Evolutionary conservation across 2,888 invertebrate species (phyloP), one percentile per base, ranked within the genome.

Genomic region (Scelioninae gen. 1): DNA sequence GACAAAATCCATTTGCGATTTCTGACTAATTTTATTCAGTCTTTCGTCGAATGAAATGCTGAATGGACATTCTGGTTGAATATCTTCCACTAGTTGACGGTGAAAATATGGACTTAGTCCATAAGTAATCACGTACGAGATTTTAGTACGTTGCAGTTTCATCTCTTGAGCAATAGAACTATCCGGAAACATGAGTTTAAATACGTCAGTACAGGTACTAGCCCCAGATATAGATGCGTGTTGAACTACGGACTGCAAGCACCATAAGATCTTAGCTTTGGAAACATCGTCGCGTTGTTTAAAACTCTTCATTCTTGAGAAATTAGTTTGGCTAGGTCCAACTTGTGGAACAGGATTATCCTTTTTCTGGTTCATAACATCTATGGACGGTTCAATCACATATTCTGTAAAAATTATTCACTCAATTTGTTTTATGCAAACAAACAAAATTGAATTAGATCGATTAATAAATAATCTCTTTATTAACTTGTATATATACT

Each of bases 1-100:
- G 7, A 76, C 31, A 10, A 89, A 49, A 71, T 88, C 88, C 86
- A 89, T 89, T 82, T 88, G 87, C 11, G 53, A 45, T 49, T 72
- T 76, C 55, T 87, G 85, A 15, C 78, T 56, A n/a, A 85, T 62
- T 78, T 86, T 86, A 58, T 72, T 69, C 0, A 71, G 40, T 8
- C 71, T 71, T 58, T 60, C 71, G 40, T 71, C 86, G 82, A 40
- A 87, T 66, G 34, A 69, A 71, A 68, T 84, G 74, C 34, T 84
- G 83, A 82, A 86, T 68, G 43, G 53, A n/a, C 49, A 60, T 13
- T 60, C 23, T 1, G 49, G 38, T 63, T n/a, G 47, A 53, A 62
- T 38, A 66, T 68, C 60, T 11, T 60, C 45, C 56, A 75, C 7
- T 74, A 74, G n/a, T 69, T 51, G 13, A 10, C 53, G 13, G 11